Evolutionary conservation across 2,888 invertebrate genomes (phyloP).

Genomic region (Ectemnius cavifrons): DNA sequence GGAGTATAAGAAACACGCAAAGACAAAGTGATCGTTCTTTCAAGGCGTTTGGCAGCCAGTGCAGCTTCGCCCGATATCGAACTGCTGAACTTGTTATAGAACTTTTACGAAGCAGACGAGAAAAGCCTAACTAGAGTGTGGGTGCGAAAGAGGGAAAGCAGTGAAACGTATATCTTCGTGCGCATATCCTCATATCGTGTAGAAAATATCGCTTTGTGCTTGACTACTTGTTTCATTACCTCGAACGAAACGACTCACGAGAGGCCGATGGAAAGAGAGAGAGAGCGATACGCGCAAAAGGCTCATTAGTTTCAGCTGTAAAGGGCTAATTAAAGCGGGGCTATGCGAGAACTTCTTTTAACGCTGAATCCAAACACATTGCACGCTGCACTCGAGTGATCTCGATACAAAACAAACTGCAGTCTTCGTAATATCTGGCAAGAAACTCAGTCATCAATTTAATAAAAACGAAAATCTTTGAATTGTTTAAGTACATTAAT

Average conservation of each 20-base stretch:
- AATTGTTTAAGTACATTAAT: too few species aligned
- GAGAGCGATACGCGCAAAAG: neutral
- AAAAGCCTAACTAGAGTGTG: neutral
- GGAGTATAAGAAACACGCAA: too few species aligned
- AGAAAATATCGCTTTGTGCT: neutral
- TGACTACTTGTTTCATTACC: neutral
- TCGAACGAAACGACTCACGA: neutral
- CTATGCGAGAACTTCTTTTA: neutral
- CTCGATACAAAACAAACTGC: too few species aligned
- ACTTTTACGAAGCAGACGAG: neutral
- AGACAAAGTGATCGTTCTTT: too few species aligned
- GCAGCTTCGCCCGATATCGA: too few species aligned
- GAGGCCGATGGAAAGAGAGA: neutral
- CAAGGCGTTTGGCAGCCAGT: too few species aligned
- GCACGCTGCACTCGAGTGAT: neutral
- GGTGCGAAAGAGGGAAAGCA: neutral
- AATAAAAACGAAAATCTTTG: too few species aligned
- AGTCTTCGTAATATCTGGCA: too few species aligned
- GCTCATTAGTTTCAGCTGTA: slow-evolving; percentile 3
- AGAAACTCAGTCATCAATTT: too few species aligned
- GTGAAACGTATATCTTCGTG: neutral
- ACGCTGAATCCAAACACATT: neutral
- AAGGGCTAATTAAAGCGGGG: neutral
- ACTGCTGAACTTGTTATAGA: too few species aligned
- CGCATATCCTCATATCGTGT: neutral